phyloP scores from a whole-genome alignment of 2,113 vertebrate species.

The Microcebus lehilahytsara region DNA sequence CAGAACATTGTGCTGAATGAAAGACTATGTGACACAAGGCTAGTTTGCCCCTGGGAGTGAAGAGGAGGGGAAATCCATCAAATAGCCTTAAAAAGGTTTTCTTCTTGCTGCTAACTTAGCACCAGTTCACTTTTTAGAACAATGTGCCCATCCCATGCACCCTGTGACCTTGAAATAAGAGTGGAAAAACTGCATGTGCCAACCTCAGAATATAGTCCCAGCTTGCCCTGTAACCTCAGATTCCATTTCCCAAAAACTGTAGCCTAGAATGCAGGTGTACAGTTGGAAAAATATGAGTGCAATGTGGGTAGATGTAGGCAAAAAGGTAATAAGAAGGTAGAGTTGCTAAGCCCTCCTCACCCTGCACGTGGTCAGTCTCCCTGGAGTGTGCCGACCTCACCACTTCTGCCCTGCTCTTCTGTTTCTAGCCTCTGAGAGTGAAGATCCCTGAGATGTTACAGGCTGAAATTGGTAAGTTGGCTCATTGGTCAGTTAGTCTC shows the following conservation, averaged over 20 bases:
- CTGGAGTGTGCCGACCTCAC: background rate
- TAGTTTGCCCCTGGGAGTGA: background rate
- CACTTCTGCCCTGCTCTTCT: background rate
- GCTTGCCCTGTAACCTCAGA: background rate
- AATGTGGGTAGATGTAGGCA: accelerated
- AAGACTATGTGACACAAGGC: background rate
- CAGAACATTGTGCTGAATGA: background rate
- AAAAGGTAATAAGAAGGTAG: too few relatives aligned
- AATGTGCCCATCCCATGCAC: background rate
- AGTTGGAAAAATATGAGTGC: background rate
- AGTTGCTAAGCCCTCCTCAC: background rate
- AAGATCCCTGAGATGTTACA: conserved; percentile 90
- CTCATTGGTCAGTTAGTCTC: background rate
- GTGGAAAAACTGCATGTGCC: background rate
- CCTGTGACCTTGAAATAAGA: background rate
- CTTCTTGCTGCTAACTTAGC: background rate
- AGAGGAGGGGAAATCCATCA: background rate
- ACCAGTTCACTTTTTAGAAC: background rate
- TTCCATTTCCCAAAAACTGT: background rate
- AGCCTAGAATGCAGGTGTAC: background rate
- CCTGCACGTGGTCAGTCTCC: accelerated
- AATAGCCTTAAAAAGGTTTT: background rate
- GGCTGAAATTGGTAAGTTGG: conserved; percentile 90
- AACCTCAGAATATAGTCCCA: background rate
- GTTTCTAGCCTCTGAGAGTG: conserved; percentile 89